Evolutionary conservation across 2,113 vertebrate genomes (phyloP).

Genomic region (Nettapus auritus): DNA sequence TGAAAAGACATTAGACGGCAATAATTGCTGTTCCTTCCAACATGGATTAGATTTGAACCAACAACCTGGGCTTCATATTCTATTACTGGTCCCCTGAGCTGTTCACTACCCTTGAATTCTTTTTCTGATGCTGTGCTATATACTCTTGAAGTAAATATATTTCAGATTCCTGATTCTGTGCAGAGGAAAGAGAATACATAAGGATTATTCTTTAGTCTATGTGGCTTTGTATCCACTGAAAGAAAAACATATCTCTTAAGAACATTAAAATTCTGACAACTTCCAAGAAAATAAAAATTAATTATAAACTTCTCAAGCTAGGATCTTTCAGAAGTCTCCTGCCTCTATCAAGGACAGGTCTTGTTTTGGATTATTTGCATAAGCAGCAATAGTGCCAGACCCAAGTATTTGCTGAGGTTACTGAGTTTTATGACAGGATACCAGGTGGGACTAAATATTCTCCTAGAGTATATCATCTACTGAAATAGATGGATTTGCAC

Average conservation of each 20-base stretch:
- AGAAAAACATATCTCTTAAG: neutral
- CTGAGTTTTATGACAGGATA: neutral
- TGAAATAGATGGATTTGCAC: neutral
- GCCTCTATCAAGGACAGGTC: neutral
- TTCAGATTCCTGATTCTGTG: slow-evolving; percentile 14
- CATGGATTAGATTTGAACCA: slow-evolving; percentile 61
- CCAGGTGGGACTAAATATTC: neutral
- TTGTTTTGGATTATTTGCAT: neutral
- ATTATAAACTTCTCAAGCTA: neutral
- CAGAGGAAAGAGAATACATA: neutral
- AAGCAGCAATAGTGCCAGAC: neutral
- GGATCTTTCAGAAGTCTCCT: neutral
- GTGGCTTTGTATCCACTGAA: neutral
- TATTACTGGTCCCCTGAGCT: slow-evolving; percentile 48
- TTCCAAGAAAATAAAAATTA: neutral
- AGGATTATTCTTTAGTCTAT: neutral
- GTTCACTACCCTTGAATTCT: neutral
- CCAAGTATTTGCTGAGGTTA: neutral
- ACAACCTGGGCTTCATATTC: slow-evolving; percentile 46
- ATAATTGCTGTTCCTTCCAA: slow-evolving; percentile 57
- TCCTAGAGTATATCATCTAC: neutral
- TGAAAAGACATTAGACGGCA: slow-evolving; percentile 45
- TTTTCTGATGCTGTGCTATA: neutral
- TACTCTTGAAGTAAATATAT: slow-evolving; percentile 10
- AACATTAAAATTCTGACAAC: neutral